Conservation (phyloP, 2,888 invertebrate species). For the Orthosia gothica region DNA sequence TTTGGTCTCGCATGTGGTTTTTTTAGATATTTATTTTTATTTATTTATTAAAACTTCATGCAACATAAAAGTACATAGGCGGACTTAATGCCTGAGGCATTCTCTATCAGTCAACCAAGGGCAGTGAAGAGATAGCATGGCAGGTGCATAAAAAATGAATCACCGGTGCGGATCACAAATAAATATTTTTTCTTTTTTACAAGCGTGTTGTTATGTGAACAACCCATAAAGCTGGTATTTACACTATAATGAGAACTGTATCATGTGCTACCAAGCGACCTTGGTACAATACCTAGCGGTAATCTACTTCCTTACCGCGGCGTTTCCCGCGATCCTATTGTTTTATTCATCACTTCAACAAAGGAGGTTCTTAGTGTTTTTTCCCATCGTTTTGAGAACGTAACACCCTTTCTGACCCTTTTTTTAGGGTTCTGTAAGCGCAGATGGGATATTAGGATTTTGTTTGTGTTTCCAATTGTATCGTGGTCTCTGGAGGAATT, state of each 20-base stretch:
- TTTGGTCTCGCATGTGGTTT: too few relatives aligned
- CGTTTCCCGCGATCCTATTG: slow-evolving; percentile 59
- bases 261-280: slow-evolving; percentile 37
- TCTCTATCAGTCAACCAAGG: too few relatives aligned
- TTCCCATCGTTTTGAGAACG: slow-evolving; percentile 52
- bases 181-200: too few relatives aligned
- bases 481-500: neutral
- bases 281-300: slow-evolving; percentile 59
- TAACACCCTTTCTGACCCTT: slow-evolving; percentile 52
- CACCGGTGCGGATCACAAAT: too few relatives aligned
- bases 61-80: too few relatives aligned
- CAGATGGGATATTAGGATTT: slow-evolving; percentile 13
- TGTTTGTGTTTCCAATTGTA: slow-evolving; percentile 5
- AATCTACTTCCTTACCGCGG: slow-evolving; percentile 45
- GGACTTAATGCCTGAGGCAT: too few relatives aligned
- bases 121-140: too few relatives aligned
- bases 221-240: slow-evolving; percentile 3
- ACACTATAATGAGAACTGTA: slow-evolving; percentile 22
- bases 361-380: slow-evolving; percentile 46
- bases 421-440: slow-evolving; percentile 45
- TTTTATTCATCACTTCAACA: slow-evolving; percentile 57
- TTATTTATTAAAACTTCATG: too few relatives aligned
- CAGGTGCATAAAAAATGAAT: too few relatives aligned
- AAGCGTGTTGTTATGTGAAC: neutral
- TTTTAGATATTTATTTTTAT: too few relatives aligned